Base-by-base conservation (phyloP, 1,140 invertebrate genomes). In the Steinernema khuongi region DNA sequence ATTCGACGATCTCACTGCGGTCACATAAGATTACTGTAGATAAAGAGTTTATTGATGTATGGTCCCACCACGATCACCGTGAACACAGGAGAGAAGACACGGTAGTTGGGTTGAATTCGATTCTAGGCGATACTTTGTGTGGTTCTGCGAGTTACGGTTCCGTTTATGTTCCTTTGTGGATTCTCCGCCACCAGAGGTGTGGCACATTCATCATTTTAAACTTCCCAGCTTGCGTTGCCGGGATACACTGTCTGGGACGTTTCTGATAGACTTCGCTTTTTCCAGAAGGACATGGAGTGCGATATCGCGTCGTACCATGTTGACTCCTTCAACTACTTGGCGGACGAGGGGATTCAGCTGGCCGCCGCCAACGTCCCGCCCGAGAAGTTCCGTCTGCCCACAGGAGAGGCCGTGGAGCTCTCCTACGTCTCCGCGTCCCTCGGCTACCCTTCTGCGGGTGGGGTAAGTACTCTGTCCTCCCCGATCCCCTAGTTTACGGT, bases 251-350 rank as follows among this genome's bases (percentile, higher is more conserved):
- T n/a, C n/a, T n/a, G n/a, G n/a, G n/a, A n/a, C n/a, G n/a, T n/a
- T n/a, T n/a, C n/a, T n/a, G n/a, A n/a, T 29, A 11, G 4, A 22
- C 43, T 22, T n/a, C n/a, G n/a, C n/a, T n/a, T n/a, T n/a, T n/a
- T n/a, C n/a, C n/a, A n/a, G n/a, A n/a, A n/a, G 31, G 7, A 72
- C 19, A 85, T 84, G 83, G 83, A 84, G 44, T 84, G 83, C 70
- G 83, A 84, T 67, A 76, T 84, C 43, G 81, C 81, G 29, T 78
- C 79, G 22, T 83, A 85, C 75, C 83, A 84, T 41, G 79, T 84
- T n/a, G 76, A 81, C 11, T 85, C 83, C 1, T 84, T 79, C 60
- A 83, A 84, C 67, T 84, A 79, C 74, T 50, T 85, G 18, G 74
- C 73, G 2, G 77, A 79, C 43, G 73, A 82, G 43, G 81, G 83